Conservation (phyloP, 2,888 invertebrate genomes). For the Cheilosia pagana region DNA sequence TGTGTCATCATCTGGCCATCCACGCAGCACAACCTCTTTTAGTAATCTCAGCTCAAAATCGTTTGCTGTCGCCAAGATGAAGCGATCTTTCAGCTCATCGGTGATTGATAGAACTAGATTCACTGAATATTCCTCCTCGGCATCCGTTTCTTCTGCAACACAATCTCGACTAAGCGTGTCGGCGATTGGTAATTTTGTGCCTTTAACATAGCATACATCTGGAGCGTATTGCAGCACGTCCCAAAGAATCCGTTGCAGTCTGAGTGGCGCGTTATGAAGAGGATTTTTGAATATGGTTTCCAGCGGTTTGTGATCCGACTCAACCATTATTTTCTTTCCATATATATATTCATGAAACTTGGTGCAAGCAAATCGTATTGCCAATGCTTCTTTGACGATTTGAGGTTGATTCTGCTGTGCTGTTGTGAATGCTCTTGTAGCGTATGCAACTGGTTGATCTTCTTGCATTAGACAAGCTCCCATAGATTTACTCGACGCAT, state of each 20-base stretch:
- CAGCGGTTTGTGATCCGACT: constrained; percentile 10
- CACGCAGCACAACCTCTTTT: not conserved
- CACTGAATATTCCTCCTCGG: not conserved
- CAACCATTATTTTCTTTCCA: constrained; percentile 4
- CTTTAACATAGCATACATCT: not conserved
- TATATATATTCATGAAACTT: constrained; percentile 6
- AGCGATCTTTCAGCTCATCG: not conserved
- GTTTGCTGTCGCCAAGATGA: not conserved
- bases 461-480: too few relatives aligned
- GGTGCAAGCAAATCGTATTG: not conserved
- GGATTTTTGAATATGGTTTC: not conserved
- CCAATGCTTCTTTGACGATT: constrained; percentile 14
- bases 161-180: not conserved
- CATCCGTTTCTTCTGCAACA: not conserved
- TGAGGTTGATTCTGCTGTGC: not conserved
- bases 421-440: constrained; percentile 1
- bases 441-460: too few relatives aligned
- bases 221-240: constrained; percentile 10
- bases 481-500: too few relatives aligned
- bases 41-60: constrained; percentile 1
- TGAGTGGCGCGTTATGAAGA: constrained; percentile 3
- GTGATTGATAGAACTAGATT: not conserved
- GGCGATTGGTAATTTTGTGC: not conserved
- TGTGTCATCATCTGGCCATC: not conserved
- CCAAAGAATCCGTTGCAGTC: constrained; percentile 11